phyloP scores from a whole-genome alignment of 1,140 invertebrate species.

The Magallana gigas region DNA sequence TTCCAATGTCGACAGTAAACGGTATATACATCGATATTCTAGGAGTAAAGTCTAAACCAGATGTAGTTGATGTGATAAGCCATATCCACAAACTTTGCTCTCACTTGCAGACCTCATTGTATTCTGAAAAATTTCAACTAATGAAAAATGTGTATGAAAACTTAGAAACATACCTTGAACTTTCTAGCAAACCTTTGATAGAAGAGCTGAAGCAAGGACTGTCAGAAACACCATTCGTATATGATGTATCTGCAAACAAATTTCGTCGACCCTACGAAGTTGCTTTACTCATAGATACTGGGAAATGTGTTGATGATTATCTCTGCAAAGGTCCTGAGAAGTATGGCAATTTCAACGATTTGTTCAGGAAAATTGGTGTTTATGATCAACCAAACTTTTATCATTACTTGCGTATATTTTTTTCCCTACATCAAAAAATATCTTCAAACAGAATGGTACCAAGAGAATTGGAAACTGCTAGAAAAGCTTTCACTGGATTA shows the following conservation, averaged over 20 bases:
- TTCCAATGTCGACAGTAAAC: not conserved
- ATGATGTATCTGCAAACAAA: not conserved
- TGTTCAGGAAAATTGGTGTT: conserved; percentile 5
- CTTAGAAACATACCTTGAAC: not conserved
- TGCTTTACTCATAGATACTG: not conserved
- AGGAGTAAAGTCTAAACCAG: not conserved
- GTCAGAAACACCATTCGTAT: not conserved
- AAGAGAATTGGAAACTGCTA: not conserved
- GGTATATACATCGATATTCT: not conserved
- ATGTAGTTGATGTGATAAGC: not conserved
- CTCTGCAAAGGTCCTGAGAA: not conserved
- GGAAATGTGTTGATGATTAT: not conserved
- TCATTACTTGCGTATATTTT: not conserved
- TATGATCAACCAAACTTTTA: not conserved
- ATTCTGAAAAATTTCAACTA: not conserved
- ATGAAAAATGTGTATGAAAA: not conserved
- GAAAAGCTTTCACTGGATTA: not conserved
- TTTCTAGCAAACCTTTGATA: not conserved
- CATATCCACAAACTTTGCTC: not conserved
- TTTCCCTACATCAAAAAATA: not conserved
- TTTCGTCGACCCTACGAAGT: not conserved
- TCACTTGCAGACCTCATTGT: not conserved
- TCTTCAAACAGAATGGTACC: not conserved
- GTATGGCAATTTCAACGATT: not conserved
- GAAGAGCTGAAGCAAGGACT: not conserved